Evolutionary conservation across 2,113 vertebrate genomes (phyloP), one percentile per base, ranked within the genome.

Genomic region (Apistogramma diplotaenia): DNA sequence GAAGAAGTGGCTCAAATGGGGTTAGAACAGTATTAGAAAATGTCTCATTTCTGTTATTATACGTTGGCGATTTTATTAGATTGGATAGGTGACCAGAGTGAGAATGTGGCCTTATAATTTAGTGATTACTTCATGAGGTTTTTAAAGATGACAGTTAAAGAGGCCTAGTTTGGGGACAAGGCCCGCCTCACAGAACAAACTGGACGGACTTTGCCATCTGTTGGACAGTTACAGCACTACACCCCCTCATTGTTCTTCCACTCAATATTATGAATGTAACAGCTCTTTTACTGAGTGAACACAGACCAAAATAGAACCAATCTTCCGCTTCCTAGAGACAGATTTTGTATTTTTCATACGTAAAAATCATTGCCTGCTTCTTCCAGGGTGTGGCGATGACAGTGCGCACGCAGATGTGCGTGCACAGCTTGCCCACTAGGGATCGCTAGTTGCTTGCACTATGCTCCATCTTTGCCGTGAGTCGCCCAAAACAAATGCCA

Each of bases 181-280:
- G 78, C 78, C 82, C 76, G 60, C 56, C 23, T 67, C 37, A 43
- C 43, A 3, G n/a, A 49, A 37, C 5, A 81, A 79, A 74, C 71
- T 89, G 79, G 74, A 61, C 51, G 72, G 75, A 89, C 83, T 85
- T 70, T 83, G 89, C 90, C 92, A 91, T 84, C 93, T 93, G 86
- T 85, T 79, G 93, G 89, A 37, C 12, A 8, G 15, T 19, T 7
- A 13, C 53, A 71, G 82, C 72, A 92, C 81, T 87, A 65, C 91
- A 91, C 8, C 29, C 29, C 3, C 18, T 31, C 11, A 11, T 29
- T 59, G 10, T 56, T 19, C n/a, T 10, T 16, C 1, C 27, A 43
- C 2, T 8, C 35, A 2, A 61, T 8, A 4, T 18, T 21, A n/a
- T 31, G 16, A 12, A 25, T 6, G 3, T 7, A 43, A 16, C 2